These are phyloP conservation scores for Sus scrofa DNA, from an alignment of 2,113 vertebrate species.

Conservation along the genomic window DNA sequence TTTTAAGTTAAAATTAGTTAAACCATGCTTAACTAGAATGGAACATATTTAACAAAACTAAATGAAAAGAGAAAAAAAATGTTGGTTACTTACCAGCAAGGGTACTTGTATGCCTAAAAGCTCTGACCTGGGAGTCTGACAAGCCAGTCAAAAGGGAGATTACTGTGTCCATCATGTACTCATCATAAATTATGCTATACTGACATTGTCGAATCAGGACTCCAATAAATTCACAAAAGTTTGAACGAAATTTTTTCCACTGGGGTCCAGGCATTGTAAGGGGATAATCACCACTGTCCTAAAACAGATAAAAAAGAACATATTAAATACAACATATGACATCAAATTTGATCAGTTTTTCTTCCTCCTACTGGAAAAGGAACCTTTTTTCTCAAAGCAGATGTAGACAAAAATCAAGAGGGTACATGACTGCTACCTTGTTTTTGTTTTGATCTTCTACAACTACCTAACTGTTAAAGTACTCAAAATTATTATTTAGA, in stretches of 20 bases:
- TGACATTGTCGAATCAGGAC: slow-evolving; percentile 99
- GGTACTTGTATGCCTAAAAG: slow-evolving; percentile 99
- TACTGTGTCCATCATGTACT: slow-evolving; percentile 99
- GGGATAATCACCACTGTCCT: slow-evolving; percentile 99
- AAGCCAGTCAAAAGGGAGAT: slow-evolving; percentile 99
- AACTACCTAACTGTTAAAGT: slow-evolving; percentile 17
- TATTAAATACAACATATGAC: slow-evolving; percentile 21
- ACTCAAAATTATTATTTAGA: slow-evolving; percentile 24
- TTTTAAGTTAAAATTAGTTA: slow-evolving; percentile 39
- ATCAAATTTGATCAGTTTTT: neutral
- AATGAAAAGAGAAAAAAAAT: slow-evolving; percentile 44
- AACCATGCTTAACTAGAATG: neutral
- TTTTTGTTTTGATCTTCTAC: neutral
- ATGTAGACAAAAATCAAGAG: neutral
- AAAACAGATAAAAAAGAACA: slow-evolving; percentile 68
- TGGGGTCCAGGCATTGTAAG: slow-evolving; percentile 98
- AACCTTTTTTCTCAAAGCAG: neutral
- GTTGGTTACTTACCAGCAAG: slow-evolving; percentile 93
- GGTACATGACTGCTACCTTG: neutral
- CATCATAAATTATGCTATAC: slow-evolving; percentile 99
- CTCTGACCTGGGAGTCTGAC: slow-evolving; percentile 99
- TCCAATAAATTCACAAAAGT: slow-evolving; percentile 99
- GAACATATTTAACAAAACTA: neutral
- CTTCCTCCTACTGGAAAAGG: neutral
- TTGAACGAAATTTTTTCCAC: slow-evolving; percentile 99